phyloP scores from a whole-genome alignment of 2,113 vertebrate species.

The Phalacrocorax pelagicus region DNA sequence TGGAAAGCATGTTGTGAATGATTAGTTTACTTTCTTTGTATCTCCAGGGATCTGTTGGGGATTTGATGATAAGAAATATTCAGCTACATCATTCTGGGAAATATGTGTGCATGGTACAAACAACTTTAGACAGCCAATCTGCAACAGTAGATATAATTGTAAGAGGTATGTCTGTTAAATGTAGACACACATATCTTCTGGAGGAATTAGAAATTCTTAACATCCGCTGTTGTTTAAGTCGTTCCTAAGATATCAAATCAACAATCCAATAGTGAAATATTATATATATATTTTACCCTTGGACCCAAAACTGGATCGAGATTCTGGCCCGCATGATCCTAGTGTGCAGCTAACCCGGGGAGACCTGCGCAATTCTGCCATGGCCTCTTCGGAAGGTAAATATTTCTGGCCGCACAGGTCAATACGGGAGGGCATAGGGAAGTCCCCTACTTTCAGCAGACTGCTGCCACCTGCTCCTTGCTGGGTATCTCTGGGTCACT shows the following conservation, averaged over 20 bases:
- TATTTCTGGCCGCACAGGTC: background rate
- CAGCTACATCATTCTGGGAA: conserved; percentile 88
- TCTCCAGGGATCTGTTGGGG: conserved; percentile 83
- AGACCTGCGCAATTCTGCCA: background rate
- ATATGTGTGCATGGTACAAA: conserved; percentile 85
- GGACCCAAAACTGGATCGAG: background rate
- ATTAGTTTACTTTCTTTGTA: conserved; percentile 21
- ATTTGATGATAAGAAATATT: conserved; percentile 91
- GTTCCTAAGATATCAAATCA: background rate
- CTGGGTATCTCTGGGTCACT: background rate
- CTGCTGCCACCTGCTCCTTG: background rate
- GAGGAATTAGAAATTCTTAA: background rate
- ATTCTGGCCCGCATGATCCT: background rate
- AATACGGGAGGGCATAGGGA: background rate
- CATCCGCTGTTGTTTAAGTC: background rate
- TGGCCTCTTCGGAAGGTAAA: background rate
- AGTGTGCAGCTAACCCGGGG: background rate
- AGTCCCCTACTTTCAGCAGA: background rate
- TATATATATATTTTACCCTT: background rate
- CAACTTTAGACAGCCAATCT: conserved; percentile 86
- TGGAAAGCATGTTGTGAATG: background rate
- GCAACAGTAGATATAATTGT: conserved; percentile 83
- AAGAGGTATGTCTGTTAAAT: conserved; percentile 76
- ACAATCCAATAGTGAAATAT: background rate
- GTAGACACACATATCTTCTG: background rate